Evolutionary conservation across 2,113 vertebrate genomes (phyloP), one percentile per base, ranked within the genome.

Genomic region (Ciconia boyciana): DNA sequence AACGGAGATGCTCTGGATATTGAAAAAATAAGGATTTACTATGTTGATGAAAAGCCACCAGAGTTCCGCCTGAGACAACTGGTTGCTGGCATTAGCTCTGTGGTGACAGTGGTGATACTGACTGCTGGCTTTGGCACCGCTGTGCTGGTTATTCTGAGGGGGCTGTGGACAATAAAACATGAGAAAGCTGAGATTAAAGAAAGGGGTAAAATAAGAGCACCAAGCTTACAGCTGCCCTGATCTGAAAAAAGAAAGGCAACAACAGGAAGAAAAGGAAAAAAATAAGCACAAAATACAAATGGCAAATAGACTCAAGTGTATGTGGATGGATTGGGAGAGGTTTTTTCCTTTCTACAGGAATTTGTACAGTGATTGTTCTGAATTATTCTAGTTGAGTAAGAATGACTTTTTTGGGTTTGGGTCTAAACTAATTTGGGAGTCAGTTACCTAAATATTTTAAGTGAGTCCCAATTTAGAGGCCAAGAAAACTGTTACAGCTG

Each of bases 1-100:
- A 96, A 84, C 1, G 83, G 92, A 16, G 84, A 97, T 49, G 94
- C 96, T 13, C 80, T 99, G 94, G 52, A 44, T 20, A 96, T 99
- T 96, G 97, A 99, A 76, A 95, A 97, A 7, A 97, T 98, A 44
- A 36, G 98, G 70, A 97, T 99, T 90, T 99, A 98, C 95, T 99
- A 98, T 1, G 96, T 99, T 72, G 99, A 99, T 36, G 99, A 98
- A 84, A 97, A 98, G 62, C 39, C 98, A 6, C 98, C 98, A 0
- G 98, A 98, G 28, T 98, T 99, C 70, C 98, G 97, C 91, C 99
- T 98, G 98, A 97, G 97, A 96, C 71, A 96, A 66, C 96, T 99
- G 95, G 97, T 98, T 0, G 96, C 98, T 11, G 99, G 99, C 2
- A 52, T 99, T 36, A 97, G 98, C 13, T 98, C 98, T 0, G 98